Base-by-base conservation (phyloP, 2,113 vertebrate species). In the Steatornis caripensis region DNA sequence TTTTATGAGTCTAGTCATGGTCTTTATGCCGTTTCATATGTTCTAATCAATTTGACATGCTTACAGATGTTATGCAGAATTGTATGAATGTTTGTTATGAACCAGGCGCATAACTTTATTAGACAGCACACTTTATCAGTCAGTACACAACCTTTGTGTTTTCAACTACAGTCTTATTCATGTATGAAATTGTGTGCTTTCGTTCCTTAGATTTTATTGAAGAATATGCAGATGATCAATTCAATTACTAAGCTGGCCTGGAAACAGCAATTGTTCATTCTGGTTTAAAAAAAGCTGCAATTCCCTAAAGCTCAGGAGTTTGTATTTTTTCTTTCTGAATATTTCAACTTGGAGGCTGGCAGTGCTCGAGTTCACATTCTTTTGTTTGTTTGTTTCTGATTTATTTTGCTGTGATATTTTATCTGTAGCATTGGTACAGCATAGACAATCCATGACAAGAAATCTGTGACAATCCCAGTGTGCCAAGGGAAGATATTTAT, bases 21-120 rank as follows among this genome's bases (percentile, higher is more conserved):
- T 93, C 22, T 92, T 78, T 87, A 64, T 96, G 87, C 75, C 24
- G 26, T 92, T 95, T 93, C 57, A 29, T 76, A 66, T 51, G 55
- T 86, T 74, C 60, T 89, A 89, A 95, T 95, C 85, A 78, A 90
- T 94, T 92, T 84, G 78, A 80, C 89, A 19, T 82, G 64, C 89
- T 96, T 87, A 90, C 71, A 95, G 74, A 86, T 77, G 70, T 82
- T 89, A 68, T 19, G 49, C 39, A 86, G 80, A 84, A 79, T 82
- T 49, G 22, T 37, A 82, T 61, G 81, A 85, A 54, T 80, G 75
- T 90, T 84, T 84, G 39, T 72, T 94, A 72, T 82, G 90, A 89
- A 82, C 39, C 6, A 60, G 84, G 32, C 20, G 70, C 45, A 75
- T 84, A 41, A 78, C 53, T 85, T 95, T 71, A 65, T 90, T 88